These are phyloP conservation scores for Jacana jacana DNA, from an alignment of 2,113 vertebrate genomes.

Conservation along the genomic window DNA sequence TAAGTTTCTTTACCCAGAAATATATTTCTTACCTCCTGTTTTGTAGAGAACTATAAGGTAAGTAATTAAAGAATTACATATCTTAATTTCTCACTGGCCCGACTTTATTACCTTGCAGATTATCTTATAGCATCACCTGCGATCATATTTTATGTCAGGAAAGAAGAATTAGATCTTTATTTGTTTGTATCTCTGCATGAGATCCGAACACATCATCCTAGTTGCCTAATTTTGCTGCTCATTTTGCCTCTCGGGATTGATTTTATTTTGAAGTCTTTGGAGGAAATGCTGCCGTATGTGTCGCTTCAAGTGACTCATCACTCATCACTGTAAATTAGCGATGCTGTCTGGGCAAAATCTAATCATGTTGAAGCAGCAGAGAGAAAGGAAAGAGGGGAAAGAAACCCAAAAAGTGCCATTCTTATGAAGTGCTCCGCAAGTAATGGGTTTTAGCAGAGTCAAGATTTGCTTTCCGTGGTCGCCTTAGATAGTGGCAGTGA, in stretches of 20 bases:
- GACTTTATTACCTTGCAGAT: neutral
- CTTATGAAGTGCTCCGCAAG: neutral
- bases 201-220: neutral
- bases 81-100: neutral
- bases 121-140: neutral
- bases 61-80: neutral
- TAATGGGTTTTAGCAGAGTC: slow-evolving; percentile 21
- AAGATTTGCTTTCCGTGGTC: slow-evolving; percentile 50
- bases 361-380: neutral
- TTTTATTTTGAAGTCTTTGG: slow-evolving; percentile 15
- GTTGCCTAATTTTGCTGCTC: neutral
- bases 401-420: slow-evolving; percentile 4
- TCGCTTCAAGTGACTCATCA: neutral
- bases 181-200: neutral
- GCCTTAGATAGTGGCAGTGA: slow-evolving; percentile 41
- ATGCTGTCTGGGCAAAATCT: neutral
- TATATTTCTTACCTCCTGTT: neutral
- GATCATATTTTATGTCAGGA: neutral
- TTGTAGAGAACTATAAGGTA: neutral
- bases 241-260: neutral
- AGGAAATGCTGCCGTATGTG: neutral
- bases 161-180: neutral
- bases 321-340: neutral
- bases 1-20: neutral
- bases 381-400: neutral